Base-by-base conservation (phyloP, 1,140 invertebrate genomes). In the Colletes gigas region DNA sequence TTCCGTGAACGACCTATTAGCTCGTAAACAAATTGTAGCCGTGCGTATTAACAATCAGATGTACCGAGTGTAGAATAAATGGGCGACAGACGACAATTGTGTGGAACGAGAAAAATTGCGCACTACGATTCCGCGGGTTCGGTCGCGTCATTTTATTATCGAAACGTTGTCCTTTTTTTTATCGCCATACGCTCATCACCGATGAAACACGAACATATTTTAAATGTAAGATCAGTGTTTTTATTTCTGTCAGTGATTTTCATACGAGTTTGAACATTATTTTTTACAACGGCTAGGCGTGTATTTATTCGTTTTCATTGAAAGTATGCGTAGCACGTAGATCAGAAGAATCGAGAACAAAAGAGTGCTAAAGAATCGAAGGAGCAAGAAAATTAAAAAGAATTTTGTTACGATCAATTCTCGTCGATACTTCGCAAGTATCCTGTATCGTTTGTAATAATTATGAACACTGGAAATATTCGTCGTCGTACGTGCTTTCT, bases 41-140 rank as follows among this genome's bases (percentile, higher is more conserved):
- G 3, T 85, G 90, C 83, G 88, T 91, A 87, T 90, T 82, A 89
- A 88, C 89, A 90, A 89, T 90, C 89, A 89, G 88, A 90, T 85
- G 82, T 84, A 87, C 65, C 69, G 84, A 65, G 21, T n/a, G 50
- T 77, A 81, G 21, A 62, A 57, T 44, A 52, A 63, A 39, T 65
- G 67, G 68, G 63, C 50, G 83, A 57, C 55, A 67, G 9, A 10
- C n/a, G 57, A 67, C 14, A 30, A 55, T 59, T 59, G 55, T 59
- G 52, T n/a, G 50, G 50, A 44, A 21, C 3, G 60, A 57, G n/a
- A n/a, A n/a, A 63, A 50, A 41, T 70, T 70, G 30, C 41, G 15
- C 9, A 21, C 10, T 7, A 19, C 47, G 47, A 52, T 50, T 50
- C 2, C 2, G 21, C 63, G 21, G 44, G 12, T 47, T 47, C 39